Evolutionary conservation across 2,888 invertebrate genomes (phyloP).

Genomic region (Drosophila acutilabella): DNA sequence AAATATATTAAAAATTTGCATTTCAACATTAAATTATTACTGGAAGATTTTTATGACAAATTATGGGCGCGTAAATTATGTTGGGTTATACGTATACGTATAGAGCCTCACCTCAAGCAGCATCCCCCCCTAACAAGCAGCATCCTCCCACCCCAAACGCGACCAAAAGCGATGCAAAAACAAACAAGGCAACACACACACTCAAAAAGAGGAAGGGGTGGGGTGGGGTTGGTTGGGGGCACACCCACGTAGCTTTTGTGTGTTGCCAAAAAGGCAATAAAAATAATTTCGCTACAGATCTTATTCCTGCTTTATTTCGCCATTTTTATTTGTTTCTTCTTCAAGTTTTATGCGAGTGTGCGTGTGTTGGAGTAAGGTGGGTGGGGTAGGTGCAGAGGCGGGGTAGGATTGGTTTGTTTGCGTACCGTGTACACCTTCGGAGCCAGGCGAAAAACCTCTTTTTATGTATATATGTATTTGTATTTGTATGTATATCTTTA

Average conservation of each 20-base stretch:
- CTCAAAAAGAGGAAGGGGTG: too few relatives aligned
- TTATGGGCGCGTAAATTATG: constrained; percentile 84
- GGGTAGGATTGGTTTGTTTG: constrained; percentile 50
- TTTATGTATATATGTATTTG: constrained; percentile 30
- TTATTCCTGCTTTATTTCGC: constrained; percentile 78
- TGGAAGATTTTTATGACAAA: constrained; percentile 83
- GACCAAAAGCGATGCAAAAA: constrained; percentile 48
- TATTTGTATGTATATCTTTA: constrained; percentile 62
- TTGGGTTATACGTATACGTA: constrained; percentile 53
- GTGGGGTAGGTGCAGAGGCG: background rate
- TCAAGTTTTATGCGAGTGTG: constrained; percentile 47
- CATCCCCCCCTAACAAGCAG: background rate
- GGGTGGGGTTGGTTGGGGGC: background rate
- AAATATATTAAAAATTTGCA: constrained; percentile 79
- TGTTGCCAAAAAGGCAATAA: constrained; percentile 78
- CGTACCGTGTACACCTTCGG: constrained; percentile 49
- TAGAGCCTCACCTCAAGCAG: constrained; percentile 1
- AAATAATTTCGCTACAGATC: constrained; percentile 80
- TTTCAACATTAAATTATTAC: constrained; percentile 79
- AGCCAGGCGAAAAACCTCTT: constrained; percentile 69
- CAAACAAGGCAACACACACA: constrained; percentile 30
- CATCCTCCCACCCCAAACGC: background rate
- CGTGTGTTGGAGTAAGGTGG: constrained; percentile 14
- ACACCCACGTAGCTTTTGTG: constrained; percentile 50
- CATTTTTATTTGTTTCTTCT: constrained; percentile 78